A percentile compares a stretch with the other conserved stretches of the same genome.
phyloP scores from a whole-genome alignment of 2,888 invertebrate species.

The Phalera bucephala region DNA sequence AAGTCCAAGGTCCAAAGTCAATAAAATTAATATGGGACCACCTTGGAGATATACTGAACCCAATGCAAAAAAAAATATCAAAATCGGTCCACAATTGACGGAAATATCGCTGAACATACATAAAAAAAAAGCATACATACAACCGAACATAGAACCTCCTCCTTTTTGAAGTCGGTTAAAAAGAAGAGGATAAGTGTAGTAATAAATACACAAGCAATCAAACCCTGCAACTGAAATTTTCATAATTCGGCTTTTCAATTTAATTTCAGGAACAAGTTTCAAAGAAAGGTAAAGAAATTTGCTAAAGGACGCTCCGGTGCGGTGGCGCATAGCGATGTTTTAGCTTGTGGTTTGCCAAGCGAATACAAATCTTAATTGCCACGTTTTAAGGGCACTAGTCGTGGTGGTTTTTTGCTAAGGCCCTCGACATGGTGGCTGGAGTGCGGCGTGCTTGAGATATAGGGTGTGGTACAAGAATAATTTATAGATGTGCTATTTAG shows the following conservation, averaged over 20 bases:
- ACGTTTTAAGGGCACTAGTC: constrained; percentile 68
- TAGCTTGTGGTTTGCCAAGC: constrained; percentile 67
- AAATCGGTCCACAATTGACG: too few relatives aligned
- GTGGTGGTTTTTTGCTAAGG: constrained; percentile 48
- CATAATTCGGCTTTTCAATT: constrained; percentile 62
- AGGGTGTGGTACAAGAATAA: background rate
- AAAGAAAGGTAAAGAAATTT: constrained; percentile 54
- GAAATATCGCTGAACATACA: too few relatives aligned
- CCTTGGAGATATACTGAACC: too few relatives aligned
- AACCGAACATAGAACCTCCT: too few relatives aligned
- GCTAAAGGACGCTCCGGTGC: constrained; percentile 50
- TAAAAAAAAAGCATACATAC: too few relatives aligned
- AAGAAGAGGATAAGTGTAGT: too few relatives aligned
- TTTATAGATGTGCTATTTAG: too few relatives aligned
- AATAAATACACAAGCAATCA: constrained; percentile 23
- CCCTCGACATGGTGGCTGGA: constrained; percentile 44
- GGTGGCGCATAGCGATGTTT: constrained; percentile 53
- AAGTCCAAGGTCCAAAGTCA: too few relatives aligned
- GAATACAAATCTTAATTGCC: constrained; percentile 74
- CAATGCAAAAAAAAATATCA: too few relatives aligned
- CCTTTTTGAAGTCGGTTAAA: too few relatives aligned
- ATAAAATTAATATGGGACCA: too few relatives aligned
- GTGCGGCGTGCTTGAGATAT: constrained; percentile 32
- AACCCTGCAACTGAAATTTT: constrained; percentile 34
- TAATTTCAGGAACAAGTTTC: constrained; percentile 61